Conservation (phyloP, 1,140 invertebrate genomes). For the Holotrichia oblita region DNA sequence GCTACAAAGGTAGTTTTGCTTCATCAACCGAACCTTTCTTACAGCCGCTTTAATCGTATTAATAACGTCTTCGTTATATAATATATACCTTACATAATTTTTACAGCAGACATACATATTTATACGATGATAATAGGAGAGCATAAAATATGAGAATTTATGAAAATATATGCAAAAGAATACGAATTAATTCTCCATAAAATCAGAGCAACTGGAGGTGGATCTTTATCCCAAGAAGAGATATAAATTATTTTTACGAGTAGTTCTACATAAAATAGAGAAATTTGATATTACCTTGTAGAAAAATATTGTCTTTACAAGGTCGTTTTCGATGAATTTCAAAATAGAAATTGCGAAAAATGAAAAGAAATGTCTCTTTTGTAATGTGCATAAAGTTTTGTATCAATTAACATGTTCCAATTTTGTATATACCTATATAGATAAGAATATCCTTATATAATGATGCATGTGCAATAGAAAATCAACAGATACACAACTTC, state of each 20-base stretch:
- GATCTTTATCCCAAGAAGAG: background rate
- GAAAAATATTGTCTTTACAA: background rate
- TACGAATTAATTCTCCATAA: background rate
- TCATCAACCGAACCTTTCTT: too few species aligned
- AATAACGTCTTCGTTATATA: background rate
- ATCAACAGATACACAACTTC: too few species aligned
- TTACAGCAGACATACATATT: background rate
- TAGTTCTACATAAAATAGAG: too few species aligned
- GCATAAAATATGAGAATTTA: background rate
- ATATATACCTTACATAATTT: background rate
- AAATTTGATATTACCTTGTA: background rate
- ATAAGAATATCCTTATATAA: too few species aligned
- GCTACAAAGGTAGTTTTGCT: too few species aligned
- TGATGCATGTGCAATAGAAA: too few species aligned
- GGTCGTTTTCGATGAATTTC: background rate
- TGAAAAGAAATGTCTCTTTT: background rate
- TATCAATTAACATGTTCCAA: background rate
- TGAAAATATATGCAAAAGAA: background rate
- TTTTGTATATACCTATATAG: background rate
- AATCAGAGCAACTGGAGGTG: background rate
- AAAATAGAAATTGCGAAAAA: background rate
- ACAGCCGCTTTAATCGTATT: background rate
- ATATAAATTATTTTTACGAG: too few species aligned
- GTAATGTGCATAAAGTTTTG: background rate
- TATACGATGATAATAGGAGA: background rate